Percentiles rank a stretch among this genome's conserved stretches.
Evolutionary conservation across 1,140 invertebrate species (phyloP).

Genomic region (Drosophila kanapiae): DNA sequence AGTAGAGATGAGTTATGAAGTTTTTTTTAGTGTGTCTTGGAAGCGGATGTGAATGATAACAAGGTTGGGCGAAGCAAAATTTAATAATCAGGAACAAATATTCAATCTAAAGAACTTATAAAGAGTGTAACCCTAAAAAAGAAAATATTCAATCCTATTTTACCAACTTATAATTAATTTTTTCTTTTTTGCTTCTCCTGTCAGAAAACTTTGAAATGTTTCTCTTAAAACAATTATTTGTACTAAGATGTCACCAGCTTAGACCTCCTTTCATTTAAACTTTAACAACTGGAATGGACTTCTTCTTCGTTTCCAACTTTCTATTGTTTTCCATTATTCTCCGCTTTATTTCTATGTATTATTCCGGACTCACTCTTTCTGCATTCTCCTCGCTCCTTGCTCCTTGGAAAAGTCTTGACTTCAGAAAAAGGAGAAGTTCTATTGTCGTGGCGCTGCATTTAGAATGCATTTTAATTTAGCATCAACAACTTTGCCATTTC

Average conservation of each 20-base stretch:
- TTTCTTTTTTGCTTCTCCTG: not conserved
- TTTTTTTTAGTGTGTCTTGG: too few relatives aligned
- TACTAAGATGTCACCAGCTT: slow-evolving; percentile 6
- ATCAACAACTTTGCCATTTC: slow-evolving; percentile 58
- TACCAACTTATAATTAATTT: not conserved
- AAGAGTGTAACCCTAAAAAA: too few relatives aligned
- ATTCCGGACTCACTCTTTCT: slow-evolving; percentile 17
- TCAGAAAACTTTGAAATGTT: slow-evolving; percentile 7
- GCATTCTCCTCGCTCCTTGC: not conserved
- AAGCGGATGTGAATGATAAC: too few relatives aligned
- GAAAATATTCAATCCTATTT: too few relatives aligned
- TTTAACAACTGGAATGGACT: slow-evolving; percentile 18
- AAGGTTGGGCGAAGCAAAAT: too few relatives aligned
- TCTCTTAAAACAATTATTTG: slow-evolving; percentile 14
- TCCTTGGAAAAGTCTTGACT: slow-evolving; percentile 24
- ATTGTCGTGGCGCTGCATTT: slow-evolving; percentile 65
- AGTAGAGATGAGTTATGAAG: too few relatives aligned
- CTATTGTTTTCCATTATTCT: slow-evolving; percentile 45
- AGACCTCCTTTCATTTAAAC: slow-evolving; percentile 16
- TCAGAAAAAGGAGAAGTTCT: slow-evolving; percentile 20
- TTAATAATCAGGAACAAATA: too few relatives aligned
- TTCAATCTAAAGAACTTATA: too few relatives aligned
- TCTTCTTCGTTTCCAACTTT: not conserved
- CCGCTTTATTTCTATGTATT: slow-evolving; percentile 46
- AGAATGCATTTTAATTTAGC: slow-evolving; percentile 72